Evolutionary conservation across 2,888 invertebrate species (phyloP), one percentile per base, ranked within the genome.

Genomic region (Pandemis cinnamomeana): DNA sequence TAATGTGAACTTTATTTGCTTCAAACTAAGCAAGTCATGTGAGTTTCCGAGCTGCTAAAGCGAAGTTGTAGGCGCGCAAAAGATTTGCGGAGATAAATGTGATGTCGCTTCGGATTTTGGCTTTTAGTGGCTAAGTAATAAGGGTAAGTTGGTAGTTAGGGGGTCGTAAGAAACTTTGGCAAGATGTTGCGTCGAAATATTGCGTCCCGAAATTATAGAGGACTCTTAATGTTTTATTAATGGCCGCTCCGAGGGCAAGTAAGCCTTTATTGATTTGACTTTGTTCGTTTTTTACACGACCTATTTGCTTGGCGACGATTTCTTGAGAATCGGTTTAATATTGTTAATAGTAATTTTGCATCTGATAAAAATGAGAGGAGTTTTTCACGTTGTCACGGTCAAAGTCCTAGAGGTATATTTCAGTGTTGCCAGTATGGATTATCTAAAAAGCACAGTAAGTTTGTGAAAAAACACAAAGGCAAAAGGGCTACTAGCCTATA

Each of bases 161-260:
- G 7, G 46, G 44, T 10, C 66, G 15, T n/a, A 63, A 36, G 15
- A 11, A 7, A n/a, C 11, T 44, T 71, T 71, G 75, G 53, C 55
- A 46, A 71, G 66, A 70, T 71, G 75, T 75, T 73, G 75, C 66
- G 73, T 72, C 72, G 74, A 76, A 76, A 79, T 76, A 77, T 77
- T 75, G 78, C 76, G 77, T 77, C 75, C 77, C 64, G 74, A 77
- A 80, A 78, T 79, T 78, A 76, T 71, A 76, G 76, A 77, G 79
- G 78, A 77, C 76, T 77, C 78, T 77, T 78, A 77, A 77, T 77
- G 78, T 77, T 78, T 78, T 80, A 79, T 80, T 80, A 80, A 80
- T 80, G 80, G 71, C 68, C 51, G 76, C 71, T 66, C 74, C 74
- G 61, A 69, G 72, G 66, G 58, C 63, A 44, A 73, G 75, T 75